Evolutionary conservation across 2,113 vertebrate genomes (phyloP).

Genomic region (Pseudorhombus dupliciocellatus): DNA sequence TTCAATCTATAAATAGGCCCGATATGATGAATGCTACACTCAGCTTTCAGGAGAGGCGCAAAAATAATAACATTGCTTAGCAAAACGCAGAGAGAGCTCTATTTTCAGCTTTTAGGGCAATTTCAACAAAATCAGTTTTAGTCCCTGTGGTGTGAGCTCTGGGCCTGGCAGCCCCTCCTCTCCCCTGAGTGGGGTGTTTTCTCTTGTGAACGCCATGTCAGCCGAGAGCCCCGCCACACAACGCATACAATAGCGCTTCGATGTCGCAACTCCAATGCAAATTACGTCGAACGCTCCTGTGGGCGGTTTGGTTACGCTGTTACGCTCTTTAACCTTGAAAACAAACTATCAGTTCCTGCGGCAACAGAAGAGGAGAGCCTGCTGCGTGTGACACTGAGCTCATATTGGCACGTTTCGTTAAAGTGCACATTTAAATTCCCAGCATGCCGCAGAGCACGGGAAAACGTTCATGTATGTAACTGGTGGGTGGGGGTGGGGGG

Average conservation of each 20-base stretch:
- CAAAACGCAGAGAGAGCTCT: not conserved
- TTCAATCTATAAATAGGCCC: not conserved
- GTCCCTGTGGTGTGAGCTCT: not conserved
- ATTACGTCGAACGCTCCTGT: slow-evolving; percentile 22
- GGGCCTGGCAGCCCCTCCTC: slow-evolving; percentile 4
- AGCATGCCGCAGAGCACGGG: not conserved
- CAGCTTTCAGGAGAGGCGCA: not conserved
- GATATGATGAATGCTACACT: not conserved
- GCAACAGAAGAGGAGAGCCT: slow-evolving; percentile 15
- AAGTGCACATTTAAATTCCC: slow-evolving; percentile 40
- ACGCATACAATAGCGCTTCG: slow-evolving; percentile 20
- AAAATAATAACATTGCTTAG: not conserved
- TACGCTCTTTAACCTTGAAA: slow-evolving; percentile 35
- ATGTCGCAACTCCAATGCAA: slow-evolving; percentile 2
- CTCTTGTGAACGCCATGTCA: slow-evolving; percentile 10
- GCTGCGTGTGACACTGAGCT: slow-evolving; percentile 13
- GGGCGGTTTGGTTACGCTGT: not conserved
- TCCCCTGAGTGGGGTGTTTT: not conserved
- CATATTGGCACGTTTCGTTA: slow-evolving; percentile 13
- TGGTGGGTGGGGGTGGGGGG: not conserved
- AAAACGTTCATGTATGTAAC: slow-evolving; percentile 48
- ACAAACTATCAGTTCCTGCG: slow-evolving; percentile 14
- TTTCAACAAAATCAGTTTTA: not conserved
- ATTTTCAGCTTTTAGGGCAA: not conserved
- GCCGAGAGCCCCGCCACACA: slow-evolving; percentile 9